These are phyloP conservation scores for Neocloeon triangulifer DNA, from an alignment of 1,140 invertebrate genomes.

Conservation along the genomic window DNA sequence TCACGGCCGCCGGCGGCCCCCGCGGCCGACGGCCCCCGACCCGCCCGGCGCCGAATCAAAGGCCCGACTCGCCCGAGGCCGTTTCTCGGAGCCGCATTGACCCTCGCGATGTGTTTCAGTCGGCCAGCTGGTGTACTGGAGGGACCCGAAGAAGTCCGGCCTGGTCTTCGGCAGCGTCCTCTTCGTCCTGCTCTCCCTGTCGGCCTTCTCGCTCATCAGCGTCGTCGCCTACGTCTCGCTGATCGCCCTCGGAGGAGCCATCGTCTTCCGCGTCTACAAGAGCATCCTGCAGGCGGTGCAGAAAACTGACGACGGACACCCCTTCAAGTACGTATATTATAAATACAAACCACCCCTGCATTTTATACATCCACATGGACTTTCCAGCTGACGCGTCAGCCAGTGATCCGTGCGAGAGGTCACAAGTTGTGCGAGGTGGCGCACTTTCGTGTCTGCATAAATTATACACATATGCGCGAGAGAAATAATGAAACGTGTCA, in stretches of 20 bases:
- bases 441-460: no score
- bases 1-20: not conserved
- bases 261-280: slow-evolving; percentile 89
- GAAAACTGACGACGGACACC: slow-evolving; percentile 90
- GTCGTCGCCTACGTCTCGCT: slow-evolving; percentile 83
- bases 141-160: slow-evolving; percentile 81
- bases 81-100: not conserved
- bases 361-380: no score
- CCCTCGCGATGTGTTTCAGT: slow-evolving; percentile 38
- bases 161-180: slow-evolving; percentile 73
- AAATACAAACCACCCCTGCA: no score
- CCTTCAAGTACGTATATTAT: slow-evolving; percentile 65
- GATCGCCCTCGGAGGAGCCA: slow-evolving; percentile 53
- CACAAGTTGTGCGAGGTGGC: no score
- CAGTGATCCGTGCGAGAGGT: no score
- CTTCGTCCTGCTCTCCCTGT: slow-evolving; percentile 69
- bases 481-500: no score
- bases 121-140: slow-evolving; percentile 91
- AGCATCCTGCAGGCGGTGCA: slow-evolving; percentile 86
- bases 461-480: no score
- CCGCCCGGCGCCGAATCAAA: not conserved
- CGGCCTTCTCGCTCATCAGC: slow-evolving; percentile 86
- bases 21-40: not conserved
- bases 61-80: not conserved
- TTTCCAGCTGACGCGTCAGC: no score